Evolutionary conservation across 2,888 invertebrate genomes (phyloP).

Genomic region (Octodonta nipae): DNA sequence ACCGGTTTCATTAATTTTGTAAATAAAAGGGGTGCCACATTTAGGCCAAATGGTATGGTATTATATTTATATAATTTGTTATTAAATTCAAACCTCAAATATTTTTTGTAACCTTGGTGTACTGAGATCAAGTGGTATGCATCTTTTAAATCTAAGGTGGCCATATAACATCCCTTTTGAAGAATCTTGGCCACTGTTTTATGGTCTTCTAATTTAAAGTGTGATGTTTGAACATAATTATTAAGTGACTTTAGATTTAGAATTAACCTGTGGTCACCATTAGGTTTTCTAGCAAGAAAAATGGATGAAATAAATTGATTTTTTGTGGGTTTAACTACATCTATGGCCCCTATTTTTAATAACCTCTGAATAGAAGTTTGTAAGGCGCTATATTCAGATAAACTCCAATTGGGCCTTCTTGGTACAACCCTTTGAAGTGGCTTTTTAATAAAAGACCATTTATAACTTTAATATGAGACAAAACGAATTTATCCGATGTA

Average conservation of each 20-base stretch:
- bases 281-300: not conserved
- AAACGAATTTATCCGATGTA: not conserved
- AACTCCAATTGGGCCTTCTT: not conserved
- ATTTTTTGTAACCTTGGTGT: not conserved
- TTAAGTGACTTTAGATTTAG: constrained; percentile 1
- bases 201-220: constrained; percentile 5
- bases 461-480: not conserved
- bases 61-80: too few species aligned
- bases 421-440: not conserved
- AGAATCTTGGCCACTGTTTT: too few species aligned
- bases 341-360: not conserved
- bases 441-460: not conserved
- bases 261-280: not conserved
- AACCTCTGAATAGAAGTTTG: not conserved
- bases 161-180: not conserved
- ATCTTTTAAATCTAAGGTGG: not conserved
- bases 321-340: not conserved
- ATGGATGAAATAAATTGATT: not conserved
- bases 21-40: not conserved
- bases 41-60: not conserved
- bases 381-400: not conserved
- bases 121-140: not conserved
- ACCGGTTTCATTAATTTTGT: constrained; percentile 5
- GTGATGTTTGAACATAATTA: not conserved
- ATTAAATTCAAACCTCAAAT: too few species aligned